Percentiles rank a stretch among this genome's conserved stretches.
Conservation (phyloP, 2,797 vertebrate species). For the Prionace glauca region DNA sequence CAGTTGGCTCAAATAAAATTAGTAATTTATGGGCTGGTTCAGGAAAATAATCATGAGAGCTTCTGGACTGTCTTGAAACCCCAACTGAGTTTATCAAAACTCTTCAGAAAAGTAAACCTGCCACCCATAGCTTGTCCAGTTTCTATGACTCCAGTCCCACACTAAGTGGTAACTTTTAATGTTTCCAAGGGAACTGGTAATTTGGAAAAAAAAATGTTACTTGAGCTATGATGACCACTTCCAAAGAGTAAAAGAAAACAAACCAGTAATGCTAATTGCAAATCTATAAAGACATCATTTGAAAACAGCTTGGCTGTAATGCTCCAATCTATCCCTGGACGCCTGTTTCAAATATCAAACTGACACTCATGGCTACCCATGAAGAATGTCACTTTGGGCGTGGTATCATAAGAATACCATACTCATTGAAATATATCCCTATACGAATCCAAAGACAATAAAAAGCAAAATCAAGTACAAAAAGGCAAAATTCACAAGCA, state of each 20-base stretch:
- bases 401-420: not conserved
- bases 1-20: not conserved
- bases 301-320: not conserved
- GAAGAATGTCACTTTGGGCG: not conserved
- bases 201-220: not conserved
- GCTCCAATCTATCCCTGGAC: not conserved
- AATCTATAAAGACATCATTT: not conserved
- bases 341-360: not conserved
- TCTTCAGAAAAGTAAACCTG: not conserved
- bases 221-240: not conserved
- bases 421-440: not conserved
- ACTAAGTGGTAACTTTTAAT: not conserved
- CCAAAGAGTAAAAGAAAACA: not conserved
- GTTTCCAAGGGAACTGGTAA: not conserved
- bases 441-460: not conserved
- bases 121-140: not conserved
- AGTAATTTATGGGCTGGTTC: not conserved
- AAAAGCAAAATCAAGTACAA: not conserved
- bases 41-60: not conserved
- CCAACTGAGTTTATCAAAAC: not conserved
- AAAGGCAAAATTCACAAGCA: not conserved
- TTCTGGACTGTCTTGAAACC: not conserved
- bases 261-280: not conserved
- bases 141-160: not conserved
- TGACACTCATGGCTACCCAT: not conserved